Conservation (phyloP, 2,888 invertebrate species). For the Dicyrtomina minuta region DNA sequence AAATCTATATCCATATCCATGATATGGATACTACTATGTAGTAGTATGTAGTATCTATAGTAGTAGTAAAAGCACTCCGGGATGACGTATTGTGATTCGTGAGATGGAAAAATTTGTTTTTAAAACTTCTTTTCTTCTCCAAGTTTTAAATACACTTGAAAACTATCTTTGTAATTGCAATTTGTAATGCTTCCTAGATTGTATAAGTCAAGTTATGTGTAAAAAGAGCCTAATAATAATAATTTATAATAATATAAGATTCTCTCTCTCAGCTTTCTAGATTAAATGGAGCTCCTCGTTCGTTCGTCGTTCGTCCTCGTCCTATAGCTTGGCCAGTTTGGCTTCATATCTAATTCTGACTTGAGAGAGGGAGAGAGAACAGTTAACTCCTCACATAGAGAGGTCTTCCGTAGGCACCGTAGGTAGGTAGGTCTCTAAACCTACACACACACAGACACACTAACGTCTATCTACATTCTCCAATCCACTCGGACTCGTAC, state of each 20-base stretch:
- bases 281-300: neutral
- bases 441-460: constrained; percentile 1
- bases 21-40: too few species aligned
- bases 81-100: constrained; percentile 25
- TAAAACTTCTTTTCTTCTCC: constrained; percentile 1
- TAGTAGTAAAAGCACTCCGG: neutral
- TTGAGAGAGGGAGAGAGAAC: too few species aligned
- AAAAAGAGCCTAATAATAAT: neutral
- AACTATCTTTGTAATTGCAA: constrained; percentile 21
- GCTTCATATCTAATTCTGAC: neutral
- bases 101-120: constrained; percentile 19
- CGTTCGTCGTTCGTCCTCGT: neutral
- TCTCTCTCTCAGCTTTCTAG: neutral
- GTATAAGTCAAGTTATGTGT: constrained; percentile 10
- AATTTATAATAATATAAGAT: too few species aligned
- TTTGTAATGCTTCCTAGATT: constrained; percentile 11
- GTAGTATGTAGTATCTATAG: too few species aligned
- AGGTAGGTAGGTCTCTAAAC: too few species aligned
- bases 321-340: neutral
- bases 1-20: neutral
- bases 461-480: neutral
- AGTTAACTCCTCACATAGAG: too few species aligned
- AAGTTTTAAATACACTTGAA: constrained; percentile 9
- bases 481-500: neutral
- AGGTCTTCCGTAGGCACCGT: too few species aligned